Evolutionary conservation across 2,888 invertebrate genomes (phyloP).

Genomic region (Rutpela maculata): DNA sequence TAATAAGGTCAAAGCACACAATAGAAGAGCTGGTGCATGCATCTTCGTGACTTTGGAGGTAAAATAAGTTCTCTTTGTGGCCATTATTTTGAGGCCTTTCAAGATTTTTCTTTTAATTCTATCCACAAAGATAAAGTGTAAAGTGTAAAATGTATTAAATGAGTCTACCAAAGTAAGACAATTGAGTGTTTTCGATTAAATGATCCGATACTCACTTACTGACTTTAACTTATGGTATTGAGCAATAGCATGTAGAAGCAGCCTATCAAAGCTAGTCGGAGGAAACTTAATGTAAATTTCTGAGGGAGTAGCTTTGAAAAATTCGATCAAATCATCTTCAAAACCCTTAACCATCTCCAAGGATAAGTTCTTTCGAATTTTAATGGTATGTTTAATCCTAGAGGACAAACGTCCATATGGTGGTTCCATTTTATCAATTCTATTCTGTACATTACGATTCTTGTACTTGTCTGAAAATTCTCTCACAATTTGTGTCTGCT

Average conservation of each 20-base stretch:
- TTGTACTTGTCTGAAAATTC: conserved; percentile 52
- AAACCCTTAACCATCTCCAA: conserved; percentile 61
- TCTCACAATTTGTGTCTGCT: conserved; percentile 61
- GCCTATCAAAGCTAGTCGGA: conserved; percentile 66
- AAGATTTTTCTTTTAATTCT: no score
- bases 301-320: conserved; percentile 62
- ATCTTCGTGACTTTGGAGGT: background rate
- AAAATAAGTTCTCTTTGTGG: no score
- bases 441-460: conserved; percentile 40
- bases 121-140: no score
- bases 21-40: background rate
- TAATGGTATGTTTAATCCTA: conserved; percentile 65
- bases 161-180: no score
- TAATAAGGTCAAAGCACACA: background rate
- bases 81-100: no score
- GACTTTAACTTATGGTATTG: conserved; percentile 68
- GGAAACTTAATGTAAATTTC: conserved; percentile 62
- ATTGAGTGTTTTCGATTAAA: no score
- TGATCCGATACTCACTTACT: conserved; percentile 59
- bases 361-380: conserved; percentile 65
- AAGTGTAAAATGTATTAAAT: no score
- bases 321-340: conserved; percentile 64
- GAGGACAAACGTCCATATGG: conserved; percentile 63
- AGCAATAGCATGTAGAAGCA: conserved; percentile 68
- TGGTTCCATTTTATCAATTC: conserved; percentile 30